Conservation (phyloP, 1,140 invertebrate species). For the Nymphalis io region DNA sequence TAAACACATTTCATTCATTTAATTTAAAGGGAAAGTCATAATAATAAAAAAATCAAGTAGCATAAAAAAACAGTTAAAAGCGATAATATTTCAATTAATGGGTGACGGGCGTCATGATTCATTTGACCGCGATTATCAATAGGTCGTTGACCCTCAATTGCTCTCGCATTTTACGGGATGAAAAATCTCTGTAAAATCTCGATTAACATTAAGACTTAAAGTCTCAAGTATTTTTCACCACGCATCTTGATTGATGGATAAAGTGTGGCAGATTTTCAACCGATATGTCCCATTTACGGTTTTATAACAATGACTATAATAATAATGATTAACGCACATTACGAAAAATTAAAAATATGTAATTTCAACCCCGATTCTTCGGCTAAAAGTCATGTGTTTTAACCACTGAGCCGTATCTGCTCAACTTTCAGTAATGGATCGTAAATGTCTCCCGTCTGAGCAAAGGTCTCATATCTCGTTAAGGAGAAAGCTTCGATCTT, state of each 20-base stretch:
- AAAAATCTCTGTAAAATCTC: background rate
- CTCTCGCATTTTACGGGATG: background rate
- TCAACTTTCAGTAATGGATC: too few species aligned
- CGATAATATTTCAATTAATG: conserved; percentile 36
- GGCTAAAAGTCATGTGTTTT: too few species aligned
- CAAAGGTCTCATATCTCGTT: too few species aligned
- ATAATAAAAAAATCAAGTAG: background rate
- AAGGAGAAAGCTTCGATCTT: too few species aligned
- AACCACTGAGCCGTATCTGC: too few species aligned
- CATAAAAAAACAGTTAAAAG: conserved; percentile 17
- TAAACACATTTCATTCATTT: background rate
- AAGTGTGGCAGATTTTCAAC: too few species aligned
- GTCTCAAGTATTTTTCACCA: background rate
- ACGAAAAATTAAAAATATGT: too few species aligned
- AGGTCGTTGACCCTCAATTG: conserved; percentile 20
- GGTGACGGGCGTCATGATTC: conserved; percentile 29
- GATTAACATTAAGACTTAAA: background rate
- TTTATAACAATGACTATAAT: too few species aligned
- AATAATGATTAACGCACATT: too few species aligned
- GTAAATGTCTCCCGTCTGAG: too few species aligned
- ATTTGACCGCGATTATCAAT: conserved; percentile 31
- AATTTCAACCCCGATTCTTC: too few species aligned
- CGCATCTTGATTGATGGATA: background rate
- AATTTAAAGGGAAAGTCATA: background rate
- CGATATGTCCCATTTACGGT: too few species aligned